These are phyloP conservation scores for Thecophora atra DNA, from an alignment of 2,888 invertebrate species.

Conservation along the genomic window DNA sequence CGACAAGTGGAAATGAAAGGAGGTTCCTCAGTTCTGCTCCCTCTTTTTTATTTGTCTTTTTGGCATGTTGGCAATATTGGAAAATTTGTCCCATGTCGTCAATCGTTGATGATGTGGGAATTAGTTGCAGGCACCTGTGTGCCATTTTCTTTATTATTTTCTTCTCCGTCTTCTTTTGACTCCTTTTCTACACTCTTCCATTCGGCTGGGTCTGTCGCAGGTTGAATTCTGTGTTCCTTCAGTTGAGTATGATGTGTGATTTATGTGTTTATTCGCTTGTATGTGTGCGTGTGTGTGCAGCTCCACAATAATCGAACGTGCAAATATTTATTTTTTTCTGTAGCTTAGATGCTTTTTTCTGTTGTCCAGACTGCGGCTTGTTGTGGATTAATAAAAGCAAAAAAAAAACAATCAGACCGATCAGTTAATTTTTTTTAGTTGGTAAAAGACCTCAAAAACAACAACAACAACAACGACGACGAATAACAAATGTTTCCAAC, in stretches of 20 bases:
- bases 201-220: neutral
- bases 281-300: neutral
- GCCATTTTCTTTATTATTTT: conserved; percentile 34
- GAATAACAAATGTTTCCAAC: neutral
- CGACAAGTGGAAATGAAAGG: too few species aligned
- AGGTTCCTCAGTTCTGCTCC: neutral
- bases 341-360: neutral
- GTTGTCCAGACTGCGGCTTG: conserved; percentile 21
- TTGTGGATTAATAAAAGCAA: neutral
- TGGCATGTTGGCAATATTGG: conserved; percentile 35
- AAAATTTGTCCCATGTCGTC: conserved; percentile 53
- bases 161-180: conserved; percentile 2
- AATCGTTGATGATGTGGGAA: conserved; percentile 58
- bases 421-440: neutral
- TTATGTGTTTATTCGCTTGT: conserved; percentile 1
- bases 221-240: neutral
- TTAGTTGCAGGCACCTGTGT: conserved; percentile 42
- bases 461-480: neutral
- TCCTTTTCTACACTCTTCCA: neutral
- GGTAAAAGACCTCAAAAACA: too few species aligned
- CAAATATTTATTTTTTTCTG: conserved; percentile 17
- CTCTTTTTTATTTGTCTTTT: neutral
- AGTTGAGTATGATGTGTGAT: neutral
- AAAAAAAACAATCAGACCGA: neutral
- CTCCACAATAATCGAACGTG: conserved; percentile 23